Evolutionary conservation across 2,797 vertebrate genomes (phyloP).

Genomic region (Benthosema pterotum): DNA sequence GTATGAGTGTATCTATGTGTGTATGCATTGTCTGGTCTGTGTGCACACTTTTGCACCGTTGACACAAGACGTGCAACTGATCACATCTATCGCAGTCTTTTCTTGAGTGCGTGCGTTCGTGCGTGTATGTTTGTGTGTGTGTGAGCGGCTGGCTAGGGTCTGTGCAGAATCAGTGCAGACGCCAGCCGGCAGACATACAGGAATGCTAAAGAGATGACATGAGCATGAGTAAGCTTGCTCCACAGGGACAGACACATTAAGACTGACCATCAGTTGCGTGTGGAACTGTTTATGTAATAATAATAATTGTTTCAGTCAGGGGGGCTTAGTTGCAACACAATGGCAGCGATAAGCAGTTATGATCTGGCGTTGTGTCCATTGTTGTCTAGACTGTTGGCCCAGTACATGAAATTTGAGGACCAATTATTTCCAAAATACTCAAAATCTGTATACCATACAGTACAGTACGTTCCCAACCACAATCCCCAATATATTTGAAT

Average conservation of each 20-base stretch:
- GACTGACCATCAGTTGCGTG: conserved; percentile 17
- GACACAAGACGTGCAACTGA: conserved; percentile 37
- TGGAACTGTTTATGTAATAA: conserved; percentile 41
- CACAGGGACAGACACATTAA: conserved; percentile 15
- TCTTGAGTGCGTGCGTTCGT: conserved; percentile 19
- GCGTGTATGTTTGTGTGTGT: conserved; percentile 4
- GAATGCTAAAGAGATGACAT: conserved; percentile 42
- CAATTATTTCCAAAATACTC: too few species aligned
- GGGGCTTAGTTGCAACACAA: conserved; percentile 20
- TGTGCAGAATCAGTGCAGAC: conserved; percentile 51
- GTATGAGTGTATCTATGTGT: too few species aligned
- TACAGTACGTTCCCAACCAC: too few species aligned
- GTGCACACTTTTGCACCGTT: conserved; percentile 26
- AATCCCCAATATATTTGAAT: too few species aligned
- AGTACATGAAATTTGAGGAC: too few species aligned
- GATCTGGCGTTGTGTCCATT: conserved; percentile 5
- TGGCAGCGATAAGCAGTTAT: conserved; percentile 22
- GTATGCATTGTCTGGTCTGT: too few species aligned
- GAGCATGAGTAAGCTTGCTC: conserved; percentile 15
- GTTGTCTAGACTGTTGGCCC: too few species aligned
- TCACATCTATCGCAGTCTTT: conserved; percentile 54
- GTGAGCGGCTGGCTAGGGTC: conserved; percentile 34
- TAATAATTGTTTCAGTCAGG: conserved; percentile 26
- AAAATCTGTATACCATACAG: too few species aligned
- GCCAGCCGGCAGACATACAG: conserved; percentile 35